A percentile compares a stretch with the other conserved stretches of the same genome.
phyloP scores from a whole-genome alignment of 2,888 invertebrate genomes.

The Dexiosoma caninum region DNA sequence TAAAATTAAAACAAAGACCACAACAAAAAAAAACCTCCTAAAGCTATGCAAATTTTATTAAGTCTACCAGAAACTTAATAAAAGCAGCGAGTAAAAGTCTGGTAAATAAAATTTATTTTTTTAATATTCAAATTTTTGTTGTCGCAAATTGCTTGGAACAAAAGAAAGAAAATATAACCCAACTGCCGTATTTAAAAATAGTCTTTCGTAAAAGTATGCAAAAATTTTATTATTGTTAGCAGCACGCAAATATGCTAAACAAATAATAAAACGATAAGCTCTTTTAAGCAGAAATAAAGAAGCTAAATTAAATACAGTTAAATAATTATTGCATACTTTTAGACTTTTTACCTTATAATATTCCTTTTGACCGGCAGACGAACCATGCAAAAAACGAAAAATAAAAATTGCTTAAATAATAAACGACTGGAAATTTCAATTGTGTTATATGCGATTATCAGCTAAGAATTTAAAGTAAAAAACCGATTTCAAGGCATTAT shows the following conservation, averaged over 20 bases:
- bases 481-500: too few relatives aligned
- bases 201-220: constrained; percentile 2
- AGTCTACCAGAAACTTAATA: neutral
- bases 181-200: neutral
- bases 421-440: neutral
- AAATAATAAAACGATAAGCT: constrained; percentile 35
- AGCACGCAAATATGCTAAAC: constrained; percentile 56
- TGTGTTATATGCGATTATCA: neutral
- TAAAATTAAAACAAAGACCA: too few relatives aligned
- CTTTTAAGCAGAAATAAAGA: neutral
- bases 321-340: constrained; percentile 46
- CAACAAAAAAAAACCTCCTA: neutral
- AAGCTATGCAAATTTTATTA: constrained; percentile 34
- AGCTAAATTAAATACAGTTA: constrained; percentile 4
- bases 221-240: constrained; percentile 50
- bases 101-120: too few relatives aligned
- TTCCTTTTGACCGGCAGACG: neutral
- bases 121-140: neutral
- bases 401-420: neutral
- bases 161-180: neutral
- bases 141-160: neutral
- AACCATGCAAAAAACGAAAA: neutral
- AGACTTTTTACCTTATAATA: constrained; percentile 12
- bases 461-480: neutral
- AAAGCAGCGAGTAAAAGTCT: neutral